Conservation (phyloP, 2,113 vertebrate species). For the Gasterosteus nipponicus region DNA sequence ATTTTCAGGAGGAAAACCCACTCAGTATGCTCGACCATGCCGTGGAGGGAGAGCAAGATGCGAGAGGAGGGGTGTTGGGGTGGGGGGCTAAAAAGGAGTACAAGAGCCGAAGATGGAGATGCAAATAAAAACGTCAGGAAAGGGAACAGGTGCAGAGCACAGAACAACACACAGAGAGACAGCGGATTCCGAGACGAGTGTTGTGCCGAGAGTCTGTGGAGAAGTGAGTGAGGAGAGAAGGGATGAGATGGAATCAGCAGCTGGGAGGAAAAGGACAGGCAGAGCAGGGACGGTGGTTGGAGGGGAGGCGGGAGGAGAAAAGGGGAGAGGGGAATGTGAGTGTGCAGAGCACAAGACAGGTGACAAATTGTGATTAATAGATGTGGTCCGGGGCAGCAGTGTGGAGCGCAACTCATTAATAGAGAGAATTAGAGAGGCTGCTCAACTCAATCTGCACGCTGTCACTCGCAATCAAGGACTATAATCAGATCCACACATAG, state of each 20-base stretch:
- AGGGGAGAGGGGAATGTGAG: slow-evolving; percentile 7
- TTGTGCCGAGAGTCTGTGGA: slow-evolving; percentile 30
- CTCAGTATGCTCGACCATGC: slow-evolving; percentile 78
- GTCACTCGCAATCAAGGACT: slow-evolving; percentile 82
- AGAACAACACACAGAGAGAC: slow-evolving; percentile 38
- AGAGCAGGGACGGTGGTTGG: slow-evolving; percentile 36
- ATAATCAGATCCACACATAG: slow-evolving; percentile 80
- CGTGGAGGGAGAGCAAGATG: slow-evolving; percentile 56
- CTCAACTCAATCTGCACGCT: slow-evolving; percentile 84
- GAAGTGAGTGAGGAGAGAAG: slow-evolving; percentile 41
- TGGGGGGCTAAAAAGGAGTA: slow-evolving; percentile 14
- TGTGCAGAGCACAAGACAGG: slow-evolving; percentile 68
- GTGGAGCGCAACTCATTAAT: slow-evolving; percentile 84
- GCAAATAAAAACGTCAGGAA: slow-evolving; percentile 51
- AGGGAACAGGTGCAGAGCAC: slow-evolving; percentile 57
- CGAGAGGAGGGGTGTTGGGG: slow-evolving; percentile 3
- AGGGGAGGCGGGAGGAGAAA: slow-evolving; percentile 3
- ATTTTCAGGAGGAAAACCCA: slow-evolving; percentile 63
- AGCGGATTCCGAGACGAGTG: slow-evolving; percentile 35
- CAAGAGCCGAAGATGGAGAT: slow-evolving; percentile 53
- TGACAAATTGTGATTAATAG: slow-evolving; percentile 89
- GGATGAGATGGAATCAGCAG: slow-evolving; percentile 36
- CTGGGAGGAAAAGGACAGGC: slow-evolving; percentile 49
- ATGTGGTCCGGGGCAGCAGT: slow-evolving; percentile 83
- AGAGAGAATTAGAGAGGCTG: slow-evolving; percentile 84